A percentile compares a stretch with the other conserved stretches of the same genome.
Conservation (phyloP, 2,888 invertebrate species). For the Rutpela maculata region DNA sequence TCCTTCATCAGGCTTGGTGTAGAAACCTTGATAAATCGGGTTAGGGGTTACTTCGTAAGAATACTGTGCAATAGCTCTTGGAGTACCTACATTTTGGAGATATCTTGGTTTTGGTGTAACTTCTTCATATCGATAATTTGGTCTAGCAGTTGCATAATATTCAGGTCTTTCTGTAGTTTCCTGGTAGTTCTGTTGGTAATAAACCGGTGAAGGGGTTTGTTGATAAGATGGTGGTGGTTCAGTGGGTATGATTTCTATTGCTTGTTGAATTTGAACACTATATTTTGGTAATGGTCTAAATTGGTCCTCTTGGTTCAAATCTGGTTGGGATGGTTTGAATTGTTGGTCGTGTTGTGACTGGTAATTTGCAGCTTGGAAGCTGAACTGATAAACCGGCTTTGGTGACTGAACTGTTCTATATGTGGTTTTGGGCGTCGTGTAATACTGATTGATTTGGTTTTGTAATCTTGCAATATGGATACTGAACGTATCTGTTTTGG, state of each 20-base stretch:
- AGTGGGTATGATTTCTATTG: conserved; percentile 69
- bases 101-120: conserved; percentile 63
- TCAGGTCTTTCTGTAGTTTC: conserved; percentile 72
- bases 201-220: conserved; percentile 56
- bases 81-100: conserved; percentile 55
- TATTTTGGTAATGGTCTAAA: conserved; percentile 67
- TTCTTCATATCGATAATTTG: conserved; percentile 74
- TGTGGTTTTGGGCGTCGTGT: conserved; percentile 77
- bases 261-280: conserved; percentile 71
- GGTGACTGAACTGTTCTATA: conserved; percentile 56
- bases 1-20: conserved; percentile 83
- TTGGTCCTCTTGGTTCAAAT: conserved; percentile 58
- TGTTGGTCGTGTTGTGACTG: conserved; percentile 66
- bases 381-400: conserved; percentile 84
- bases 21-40: conserved; percentile 78
- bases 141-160: conserved; percentile 75
- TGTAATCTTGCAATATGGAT: conserved; percentile 81
- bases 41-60: conserved; percentile 71
- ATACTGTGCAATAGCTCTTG: conserved; percentile 66
- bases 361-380: conserved; percentile 80
- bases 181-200: conserved; percentile 57
- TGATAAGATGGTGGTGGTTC: conserved; percentile 57
- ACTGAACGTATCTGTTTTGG: conserved; percentile 75
- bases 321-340: conserved; percentile 64
- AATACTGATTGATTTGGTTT: conserved; percentile 79